phyloP scores from a whole-genome alignment of 2,888 invertebrate species.

The Cephus runcator region DNA sequence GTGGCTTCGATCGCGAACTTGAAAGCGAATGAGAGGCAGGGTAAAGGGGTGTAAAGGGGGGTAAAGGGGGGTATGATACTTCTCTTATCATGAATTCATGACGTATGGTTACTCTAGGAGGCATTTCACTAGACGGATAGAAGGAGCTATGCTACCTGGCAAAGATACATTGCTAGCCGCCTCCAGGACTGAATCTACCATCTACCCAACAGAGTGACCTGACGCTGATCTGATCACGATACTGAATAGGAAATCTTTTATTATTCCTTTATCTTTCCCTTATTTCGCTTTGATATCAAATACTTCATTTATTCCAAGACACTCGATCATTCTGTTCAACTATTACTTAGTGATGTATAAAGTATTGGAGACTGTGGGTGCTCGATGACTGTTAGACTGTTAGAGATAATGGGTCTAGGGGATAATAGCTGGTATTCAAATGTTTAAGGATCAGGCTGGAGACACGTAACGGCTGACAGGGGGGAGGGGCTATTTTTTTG shows the following conservation, averaged over 20 bases:
- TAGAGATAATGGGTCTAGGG: not conserved
- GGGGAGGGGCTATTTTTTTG: not conserved
- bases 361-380: not conserved
- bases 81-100: conserved; percentile 20
- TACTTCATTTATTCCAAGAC: not conserved
- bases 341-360: not conserved
- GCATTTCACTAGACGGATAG: conserved; percentile 27
- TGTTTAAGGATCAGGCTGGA: not conserved
- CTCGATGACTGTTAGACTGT: not conserved
- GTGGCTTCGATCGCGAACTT: conserved; percentile 22
- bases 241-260: not conserved
- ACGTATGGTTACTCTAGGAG: conserved; percentile 4
- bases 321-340: not conserved
- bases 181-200: conserved; percentile 24
- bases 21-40: conserved; percentile 5
- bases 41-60: conserved; percentile 1
- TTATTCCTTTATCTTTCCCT: not conserved
- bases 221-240: conserved; percentile 24
- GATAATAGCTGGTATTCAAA: not conserved
- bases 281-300: not conserved
- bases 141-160: conserved; percentile 37
- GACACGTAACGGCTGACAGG: not conserved
- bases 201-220: conserved; percentile 20
- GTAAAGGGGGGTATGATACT: conserved; percentile 10
- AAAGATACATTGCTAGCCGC: conserved; percentile 37